Evolutionary conservation across 2,888 invertebrate genomes (phyloP).

Genomic region (Acleris holmiana): DNA sequence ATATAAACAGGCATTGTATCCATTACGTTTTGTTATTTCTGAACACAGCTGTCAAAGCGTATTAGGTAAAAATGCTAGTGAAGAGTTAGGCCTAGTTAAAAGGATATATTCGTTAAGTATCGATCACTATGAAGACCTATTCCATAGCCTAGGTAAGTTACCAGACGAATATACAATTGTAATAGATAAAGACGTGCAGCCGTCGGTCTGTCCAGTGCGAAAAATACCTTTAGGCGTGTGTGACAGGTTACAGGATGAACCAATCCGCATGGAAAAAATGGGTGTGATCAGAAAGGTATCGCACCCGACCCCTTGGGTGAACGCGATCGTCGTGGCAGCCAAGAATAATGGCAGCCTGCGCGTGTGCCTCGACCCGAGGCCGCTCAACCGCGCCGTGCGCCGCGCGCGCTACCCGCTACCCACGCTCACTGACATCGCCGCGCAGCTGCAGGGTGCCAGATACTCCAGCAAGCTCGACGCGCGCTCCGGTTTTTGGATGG

Average conservation of each 20-base stretch:
- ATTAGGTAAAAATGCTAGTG: slow-evolving; percentile 25
- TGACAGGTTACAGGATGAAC: slow-evolving; percentile 17
- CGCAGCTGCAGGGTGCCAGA: slow-evolving; percentile 12
- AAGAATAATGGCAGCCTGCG: slow-evolving; percentile 17
- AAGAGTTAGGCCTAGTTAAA: slow-evolving; percentile 21
- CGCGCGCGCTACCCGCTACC: slow-evolving; percentile 20
- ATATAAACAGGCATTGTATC: too few species aligned
- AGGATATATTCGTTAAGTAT: slow-evolving; percentile 19
- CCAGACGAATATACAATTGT: too few species aligned
- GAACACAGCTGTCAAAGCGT: too few species aligned
- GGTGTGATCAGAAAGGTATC: slow-evolving; percentile 16
- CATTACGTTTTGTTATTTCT: too few species aligned
- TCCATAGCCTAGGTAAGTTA: slow-evolving; percentile 18
- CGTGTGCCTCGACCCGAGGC: slow-evolving; percentile 17
- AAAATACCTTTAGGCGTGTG: slow-evolving; percentile 8
- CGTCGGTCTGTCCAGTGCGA: not conserved
- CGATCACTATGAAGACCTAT: slow-evolving; percentile 29
- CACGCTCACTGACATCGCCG: slow-evolving; percentile 7
- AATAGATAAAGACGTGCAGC: not conserved
- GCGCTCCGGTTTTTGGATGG: slow-evolving; percentile 16
- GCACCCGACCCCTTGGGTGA: too few species aligned
- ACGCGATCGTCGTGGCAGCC: slow-evolving; percentile 2
- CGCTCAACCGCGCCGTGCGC: slow-evolving; percentile 5
- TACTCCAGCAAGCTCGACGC: slow-evolving; percentile 23
- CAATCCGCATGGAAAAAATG: slow-evolving; percentile 14